phyloP scores from a whole-genome alignment of 1,140 invertebrate species.

The Scylla paramamosain region DNA sequence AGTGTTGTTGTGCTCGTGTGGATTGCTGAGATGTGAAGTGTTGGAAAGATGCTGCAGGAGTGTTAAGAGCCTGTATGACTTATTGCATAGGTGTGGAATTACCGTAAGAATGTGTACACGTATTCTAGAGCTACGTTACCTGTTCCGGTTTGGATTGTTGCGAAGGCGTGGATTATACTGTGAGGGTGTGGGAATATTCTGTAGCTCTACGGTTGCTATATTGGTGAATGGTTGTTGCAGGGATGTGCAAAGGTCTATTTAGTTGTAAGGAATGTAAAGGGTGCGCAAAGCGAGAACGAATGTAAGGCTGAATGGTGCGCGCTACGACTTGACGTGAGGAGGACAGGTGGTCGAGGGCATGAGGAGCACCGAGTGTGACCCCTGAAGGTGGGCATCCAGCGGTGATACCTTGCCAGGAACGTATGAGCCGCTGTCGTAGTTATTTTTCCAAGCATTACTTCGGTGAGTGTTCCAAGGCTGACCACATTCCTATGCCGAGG shows the following conservation, averaged over 20 bases:
- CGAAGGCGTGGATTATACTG: no score
- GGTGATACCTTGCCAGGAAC: neutral
- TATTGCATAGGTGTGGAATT: no score
- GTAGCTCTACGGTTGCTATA: neutral
- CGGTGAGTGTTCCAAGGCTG: conserved; percentile 7
- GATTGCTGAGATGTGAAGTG: neutral
- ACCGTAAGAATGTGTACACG: no score
- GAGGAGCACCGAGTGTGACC: neutral
- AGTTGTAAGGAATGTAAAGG: no score
- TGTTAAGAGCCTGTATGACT: neutral
- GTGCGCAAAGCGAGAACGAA: no score
- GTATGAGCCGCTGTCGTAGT: conserved; percentile 6
- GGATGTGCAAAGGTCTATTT: neutral
- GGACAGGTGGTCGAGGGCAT: neutral
- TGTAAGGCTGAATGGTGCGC: no score
- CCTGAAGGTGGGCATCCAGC: neutral
- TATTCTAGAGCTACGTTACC: no score
- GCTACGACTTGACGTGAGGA: neutral
- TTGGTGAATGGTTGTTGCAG: neutral
- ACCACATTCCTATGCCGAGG: conserved; percentile 18
- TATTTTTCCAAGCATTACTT: conserved; percentile 24
- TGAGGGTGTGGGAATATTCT: neutral
- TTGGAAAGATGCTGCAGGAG: neutral
- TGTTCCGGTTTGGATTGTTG: no score
- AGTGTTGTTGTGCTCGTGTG: neutral